Evolutionary conservation across 2,113 vertebrate species (phyloP).

Genomic region (Tylochromis polylepis): DNA sequence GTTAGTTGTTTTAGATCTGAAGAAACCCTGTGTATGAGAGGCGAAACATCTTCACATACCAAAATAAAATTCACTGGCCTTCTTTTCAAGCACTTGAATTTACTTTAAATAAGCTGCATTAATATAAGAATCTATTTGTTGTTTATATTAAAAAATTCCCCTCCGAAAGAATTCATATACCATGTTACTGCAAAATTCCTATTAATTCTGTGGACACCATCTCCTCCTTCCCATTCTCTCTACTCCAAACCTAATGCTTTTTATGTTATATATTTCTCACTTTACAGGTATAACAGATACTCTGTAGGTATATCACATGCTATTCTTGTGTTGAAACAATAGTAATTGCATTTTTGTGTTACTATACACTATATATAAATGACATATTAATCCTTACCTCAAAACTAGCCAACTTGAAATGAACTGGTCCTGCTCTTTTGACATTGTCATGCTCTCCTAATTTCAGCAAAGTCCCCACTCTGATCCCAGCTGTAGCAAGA

Average conservation of each 20-base stretch:
- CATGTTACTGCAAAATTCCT: background rate
- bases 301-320: background rate
- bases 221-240: background rate
- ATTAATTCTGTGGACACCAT: background rate
- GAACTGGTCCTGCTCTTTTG: slow-evolving; percentile 50
- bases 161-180: background rate
- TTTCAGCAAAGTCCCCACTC: slow-evolving; percentile 64
- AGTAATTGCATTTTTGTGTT: background rate
- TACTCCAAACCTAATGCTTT: background rate
- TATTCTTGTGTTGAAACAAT: background rate
- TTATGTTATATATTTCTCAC: background rate
- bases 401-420: slow-evolving; percentile 39
- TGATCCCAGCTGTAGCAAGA: slow-evolving; percentile 68
- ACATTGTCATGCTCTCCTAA: slow-evolving; percentile 67
- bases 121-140: background rate
- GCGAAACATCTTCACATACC: background rate
- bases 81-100: background rate
- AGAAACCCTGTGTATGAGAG: background rate
- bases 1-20: background rate
- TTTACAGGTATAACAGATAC: background rate
- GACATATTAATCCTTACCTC: slow-evolving; percentile 27
- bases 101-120: background rate
- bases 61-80: background rate
- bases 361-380: background rate
- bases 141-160: rapidly evolving